Conservation (phyloP, 2,113 vertebrate species). For the Lasiurus borealis region DNA sequence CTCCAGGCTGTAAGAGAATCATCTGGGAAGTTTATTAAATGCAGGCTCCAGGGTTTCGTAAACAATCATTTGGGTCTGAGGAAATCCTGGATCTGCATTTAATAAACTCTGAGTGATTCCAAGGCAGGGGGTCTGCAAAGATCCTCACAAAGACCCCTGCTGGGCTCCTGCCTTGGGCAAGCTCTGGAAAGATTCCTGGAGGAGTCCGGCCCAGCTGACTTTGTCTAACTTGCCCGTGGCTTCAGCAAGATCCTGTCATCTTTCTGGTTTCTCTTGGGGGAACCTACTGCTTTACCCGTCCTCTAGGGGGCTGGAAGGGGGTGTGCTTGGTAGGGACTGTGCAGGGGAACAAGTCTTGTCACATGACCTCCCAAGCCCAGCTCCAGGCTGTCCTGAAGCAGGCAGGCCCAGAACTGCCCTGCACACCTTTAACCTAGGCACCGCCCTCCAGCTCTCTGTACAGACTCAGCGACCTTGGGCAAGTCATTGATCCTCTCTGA, state of each 20-base stretch:
- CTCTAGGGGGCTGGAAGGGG: neutral
- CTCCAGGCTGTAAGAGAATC: neutral
- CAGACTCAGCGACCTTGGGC: constrained; percentile 47
- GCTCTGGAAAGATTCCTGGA: neutral
- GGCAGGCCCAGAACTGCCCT: neutral
- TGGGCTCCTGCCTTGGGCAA: neutral
- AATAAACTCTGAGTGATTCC: neutral
- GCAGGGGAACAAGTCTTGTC: neutral
- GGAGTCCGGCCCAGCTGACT: neutral
- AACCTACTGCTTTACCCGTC: neutral
- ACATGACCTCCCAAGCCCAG: neutral
- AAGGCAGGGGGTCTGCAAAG: neutral
- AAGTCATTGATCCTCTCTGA: neutral
- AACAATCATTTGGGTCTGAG: neutral
- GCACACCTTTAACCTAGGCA: neutral
- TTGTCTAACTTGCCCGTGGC: neutral
- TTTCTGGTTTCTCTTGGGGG: neutral
- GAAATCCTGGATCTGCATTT: no score
- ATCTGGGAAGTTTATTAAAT: neutral
- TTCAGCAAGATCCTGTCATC: neutral
- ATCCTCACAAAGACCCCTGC: neutral
- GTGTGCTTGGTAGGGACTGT: neutral
- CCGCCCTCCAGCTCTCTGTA: neutral
- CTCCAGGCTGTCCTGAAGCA: neutral
- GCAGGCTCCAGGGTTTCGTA: neutral